These are phyloP conservation scores for Ammospiza caudacuta DNA, from an alignment of 2,113 vertebrate species.

Conservation along the genomic window DNA sequence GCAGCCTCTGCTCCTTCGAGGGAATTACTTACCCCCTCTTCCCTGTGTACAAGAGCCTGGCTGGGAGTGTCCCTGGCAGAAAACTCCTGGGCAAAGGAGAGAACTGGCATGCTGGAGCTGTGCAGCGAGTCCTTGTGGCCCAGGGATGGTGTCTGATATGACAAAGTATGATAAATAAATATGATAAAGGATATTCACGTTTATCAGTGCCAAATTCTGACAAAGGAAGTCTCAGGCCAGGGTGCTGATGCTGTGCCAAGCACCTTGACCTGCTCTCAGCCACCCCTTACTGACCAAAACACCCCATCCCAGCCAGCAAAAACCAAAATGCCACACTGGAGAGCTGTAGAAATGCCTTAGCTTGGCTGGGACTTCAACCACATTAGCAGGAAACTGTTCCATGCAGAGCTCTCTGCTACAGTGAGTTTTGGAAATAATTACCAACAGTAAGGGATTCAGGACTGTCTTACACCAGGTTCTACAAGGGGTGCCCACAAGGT, in stretches of 20 bases:
- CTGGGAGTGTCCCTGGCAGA: background rate
- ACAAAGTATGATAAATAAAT: background rate
- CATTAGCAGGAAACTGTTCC: background rate
- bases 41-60: background rate
- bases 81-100: background rate
- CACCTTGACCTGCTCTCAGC: background rate
- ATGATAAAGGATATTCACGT: background rate
- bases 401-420: background rate
- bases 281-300: background rate
- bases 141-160: background rate
- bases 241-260: background rate
- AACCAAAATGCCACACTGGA: background rate
- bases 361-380: background rate
- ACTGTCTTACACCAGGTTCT: background rate
- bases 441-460: background rate
- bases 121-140: background rate
- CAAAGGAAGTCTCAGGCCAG: background rate
- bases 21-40: background rate
- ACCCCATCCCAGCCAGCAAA: background rate
- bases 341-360: background rate
- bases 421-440: background rate
- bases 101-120: fast-evolving
- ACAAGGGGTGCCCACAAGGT: background rate
- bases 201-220: background rate
- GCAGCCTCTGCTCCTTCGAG: background rate